Conservation (phyloP, 2,113 vertebrate genomes). For the Xenopus borealis region DNA sequence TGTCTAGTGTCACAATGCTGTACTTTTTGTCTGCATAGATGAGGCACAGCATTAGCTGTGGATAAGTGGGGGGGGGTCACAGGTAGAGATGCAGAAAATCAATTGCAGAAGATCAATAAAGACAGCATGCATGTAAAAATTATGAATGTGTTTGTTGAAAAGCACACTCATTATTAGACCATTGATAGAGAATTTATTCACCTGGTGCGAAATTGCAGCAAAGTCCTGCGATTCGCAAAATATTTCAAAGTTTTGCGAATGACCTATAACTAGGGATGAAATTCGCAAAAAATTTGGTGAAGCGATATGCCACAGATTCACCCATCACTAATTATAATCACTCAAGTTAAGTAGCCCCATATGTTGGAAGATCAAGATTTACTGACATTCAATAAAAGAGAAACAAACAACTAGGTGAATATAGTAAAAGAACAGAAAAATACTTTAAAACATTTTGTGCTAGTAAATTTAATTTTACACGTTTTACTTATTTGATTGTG, state of each 20-base stretch:
- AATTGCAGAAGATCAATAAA: not conserved
- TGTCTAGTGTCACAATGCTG: not conserved
- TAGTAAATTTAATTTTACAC: too few species aligned
- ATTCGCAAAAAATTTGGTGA: too few species aligned
- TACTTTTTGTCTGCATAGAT: not conserved
- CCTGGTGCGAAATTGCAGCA: not conserved
- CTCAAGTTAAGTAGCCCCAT: too few species aligned
- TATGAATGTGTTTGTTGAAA: not conserved
- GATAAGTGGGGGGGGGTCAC: not conserved
- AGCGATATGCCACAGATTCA: too few species aligned
- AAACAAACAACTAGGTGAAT: too few species aligned
- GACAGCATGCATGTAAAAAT: not conserved
- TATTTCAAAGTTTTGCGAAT: too few species aligned
- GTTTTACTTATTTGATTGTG: too few species aligned
- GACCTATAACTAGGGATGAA: too few species aligned
- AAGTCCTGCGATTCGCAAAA: too few species aligned
- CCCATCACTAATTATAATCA: not conserved
- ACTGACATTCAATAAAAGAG: too few species aligned
- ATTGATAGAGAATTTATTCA: not conserved
- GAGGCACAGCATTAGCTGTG: not conserved
- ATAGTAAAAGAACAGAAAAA: too few species aligned
- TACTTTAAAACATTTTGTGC: too few species aligned
- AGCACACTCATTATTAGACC: not conserved
- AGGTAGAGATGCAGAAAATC: not conserved
- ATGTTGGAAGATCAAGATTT: not conserved